phyloP scores from a whole-genome alignment of 2,888 invertebrate genomes.

The Rotaria magnacalcarata region DNA sequence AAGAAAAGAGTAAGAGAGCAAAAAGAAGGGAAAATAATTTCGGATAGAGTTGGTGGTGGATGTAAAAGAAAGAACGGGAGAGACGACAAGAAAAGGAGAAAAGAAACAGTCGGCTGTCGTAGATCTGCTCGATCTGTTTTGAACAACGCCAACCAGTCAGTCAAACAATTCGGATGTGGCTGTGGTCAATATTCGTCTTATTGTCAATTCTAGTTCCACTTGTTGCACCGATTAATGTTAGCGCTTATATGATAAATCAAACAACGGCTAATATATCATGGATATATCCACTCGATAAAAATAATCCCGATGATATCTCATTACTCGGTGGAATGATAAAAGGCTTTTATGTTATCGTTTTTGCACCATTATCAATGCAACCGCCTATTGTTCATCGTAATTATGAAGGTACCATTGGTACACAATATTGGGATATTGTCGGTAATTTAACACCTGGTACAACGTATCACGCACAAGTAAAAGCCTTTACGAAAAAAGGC shows the following conservation, averaged over 20 bases:
- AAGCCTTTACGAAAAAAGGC: conserved; percentile 34
- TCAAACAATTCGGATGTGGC: conserved; percentile 4
- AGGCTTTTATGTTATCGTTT: conserved; percentile 35
- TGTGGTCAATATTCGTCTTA: background rate
- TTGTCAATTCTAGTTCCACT: background rate
- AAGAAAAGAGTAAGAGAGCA: background rate
- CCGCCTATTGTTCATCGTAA: conserved; percentile 29
- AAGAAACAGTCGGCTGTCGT: conserved; percentile 24
- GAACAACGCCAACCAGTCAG: conserved; percentile 5
- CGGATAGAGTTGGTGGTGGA: background rate
- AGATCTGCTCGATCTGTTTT: conserved; percentile 29
- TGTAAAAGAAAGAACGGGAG: background rate
- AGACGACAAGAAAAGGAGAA: background rate
- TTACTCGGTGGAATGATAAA: conserved; percentile 28
- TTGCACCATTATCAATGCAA: conserved; percentile 4
- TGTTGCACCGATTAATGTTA: conserved; percentile 30
- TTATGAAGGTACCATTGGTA: conserved; percentile 28
- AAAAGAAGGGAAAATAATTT: conserved; percentile 15
- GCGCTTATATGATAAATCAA: conserved; percentile 25
- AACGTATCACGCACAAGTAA: conserved; percentile 32
- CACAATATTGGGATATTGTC: conserved; percentile 25
- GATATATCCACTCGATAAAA: conserved; percentile 30
- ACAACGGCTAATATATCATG: conserved; percentile 34
- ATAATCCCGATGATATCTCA: conserved; percentile 1
- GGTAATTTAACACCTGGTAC: conserved; percentile 32